Evolutionary conservation across 2,113 vertebrate species (phyloP), one percentile per base, ranked within the genome.

Genomic region (Tychaedon coryphoeus): DNA sequence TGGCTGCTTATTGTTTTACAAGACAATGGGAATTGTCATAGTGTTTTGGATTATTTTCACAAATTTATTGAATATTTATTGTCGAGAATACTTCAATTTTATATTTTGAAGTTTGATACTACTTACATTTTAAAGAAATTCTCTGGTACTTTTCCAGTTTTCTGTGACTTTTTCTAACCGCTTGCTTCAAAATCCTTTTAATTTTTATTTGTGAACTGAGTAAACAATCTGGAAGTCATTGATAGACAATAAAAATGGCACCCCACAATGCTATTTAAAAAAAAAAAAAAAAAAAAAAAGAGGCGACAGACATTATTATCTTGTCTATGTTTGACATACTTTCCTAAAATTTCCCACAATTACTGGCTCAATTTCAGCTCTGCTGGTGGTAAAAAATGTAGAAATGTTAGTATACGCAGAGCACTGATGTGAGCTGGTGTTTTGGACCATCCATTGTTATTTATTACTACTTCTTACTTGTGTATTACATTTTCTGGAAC

Each of bases 221-320:
- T 86, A 94, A 94, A 96, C 78, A 94, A 90, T 96, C 96, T 97
- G 95, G 90, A 96, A 95, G 56, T 86, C 87, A 95, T 90, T 83
- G 92, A 96, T 96, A 83, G 85, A 83, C 94, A 93, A 95, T 92
- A 93, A 96, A 97, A 94, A 82, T 72, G 77, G 62, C 86, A 95
- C 77, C 81, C 91, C 43, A 73, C 87, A 85, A 83, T 54, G 77
- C 12, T 72, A 69, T 94, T 95, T 3, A 14, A 58, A 69, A 81
- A 51, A 61, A 33, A 4, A 10, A 28, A 6, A 12, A 20, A 47
- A 48, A 31, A 7, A 45, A 61, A 29, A 12, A 29, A 5, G 11
- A 8, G 48, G 73, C 15, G 11, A 78, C 83, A 87, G 70, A 72
- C 77, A 9, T 38, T 97, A 93, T 96, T 91, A 94, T 91, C 85